Conservation (phyloP, 35 echinoderm and acorn worm species). For the Ophiothrix spiculata region DNA sequence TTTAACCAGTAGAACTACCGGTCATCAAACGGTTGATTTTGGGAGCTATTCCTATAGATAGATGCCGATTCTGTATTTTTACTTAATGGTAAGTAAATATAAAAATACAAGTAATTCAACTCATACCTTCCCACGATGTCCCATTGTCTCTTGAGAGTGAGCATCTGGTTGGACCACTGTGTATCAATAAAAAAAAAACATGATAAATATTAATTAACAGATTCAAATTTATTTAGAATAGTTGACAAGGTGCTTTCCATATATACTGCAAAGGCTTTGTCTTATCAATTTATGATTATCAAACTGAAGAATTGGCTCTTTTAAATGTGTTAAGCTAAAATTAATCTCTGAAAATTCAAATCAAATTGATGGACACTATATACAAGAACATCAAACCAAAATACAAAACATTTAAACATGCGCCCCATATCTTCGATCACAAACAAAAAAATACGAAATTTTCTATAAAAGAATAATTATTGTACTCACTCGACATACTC, state of each 20-base stretch:
- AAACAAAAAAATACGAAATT: not conserved
- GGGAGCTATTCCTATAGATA: no score
- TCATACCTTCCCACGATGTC: constrained; percentile 72
- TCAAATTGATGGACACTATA: not conserved
- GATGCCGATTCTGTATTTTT: no score
- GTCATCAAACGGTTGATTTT: no score
- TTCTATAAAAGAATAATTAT: not conserved
- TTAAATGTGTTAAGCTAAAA: not conserved
- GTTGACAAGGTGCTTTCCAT: no score
- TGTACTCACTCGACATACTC: constrained; percentile 88
- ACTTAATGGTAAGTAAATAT: no score
- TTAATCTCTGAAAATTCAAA: not conserved
- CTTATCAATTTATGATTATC: no score
- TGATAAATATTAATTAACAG: no score
- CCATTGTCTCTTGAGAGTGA: constrained; percentile 71
- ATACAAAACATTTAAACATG: not conserved
- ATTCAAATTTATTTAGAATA: no score
- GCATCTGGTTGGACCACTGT: constrained; percentile 82
- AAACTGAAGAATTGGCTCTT: not conserved
- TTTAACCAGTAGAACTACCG: no score
- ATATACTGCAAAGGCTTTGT: no score
- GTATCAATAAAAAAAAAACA: not conserved
- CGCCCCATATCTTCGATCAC: not conserved
- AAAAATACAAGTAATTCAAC: no score
- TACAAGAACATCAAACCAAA: no score